These are phyloP conservation scores for Acholoe squamosa DNA, from an alignment of 2,888 invertebrate species.

Conservation along the genomic window DNA sequence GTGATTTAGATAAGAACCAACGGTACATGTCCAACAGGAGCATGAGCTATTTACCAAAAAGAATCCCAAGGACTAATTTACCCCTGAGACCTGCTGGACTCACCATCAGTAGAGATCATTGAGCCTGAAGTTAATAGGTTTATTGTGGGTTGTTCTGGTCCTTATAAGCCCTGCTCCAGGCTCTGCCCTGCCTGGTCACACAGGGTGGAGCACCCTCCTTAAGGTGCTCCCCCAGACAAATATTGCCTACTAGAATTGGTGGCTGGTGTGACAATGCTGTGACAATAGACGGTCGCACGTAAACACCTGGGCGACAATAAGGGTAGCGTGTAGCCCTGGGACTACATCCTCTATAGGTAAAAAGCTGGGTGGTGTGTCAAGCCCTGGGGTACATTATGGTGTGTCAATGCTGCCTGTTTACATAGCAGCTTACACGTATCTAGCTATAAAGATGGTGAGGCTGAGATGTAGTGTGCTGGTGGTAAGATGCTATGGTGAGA, in stretches of 20 bases:
- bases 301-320: conserved; percentile 9
- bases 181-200: neutral
- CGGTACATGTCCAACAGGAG: too few species aligned
- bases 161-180: neutral
- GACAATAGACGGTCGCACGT: neutral
- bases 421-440: neutral
- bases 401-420: neutral
- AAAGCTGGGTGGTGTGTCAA: neutral
- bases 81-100: too few species aligned
- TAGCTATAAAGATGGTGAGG: neutral
- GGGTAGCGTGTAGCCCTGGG: neutral
- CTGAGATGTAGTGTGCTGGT: neutral
- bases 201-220: neutral
- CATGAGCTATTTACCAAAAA: too few species aligned
- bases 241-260: neutral
- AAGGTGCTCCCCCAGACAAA: neutral
- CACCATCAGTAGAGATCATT: neutral
- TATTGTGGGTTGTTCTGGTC: too few species aligned
- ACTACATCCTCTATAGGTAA: neutral
- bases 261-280: neutral
- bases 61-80: too few species aligned
- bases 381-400: neutral
- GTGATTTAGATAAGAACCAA: too few species aligned
- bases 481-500: neutral
- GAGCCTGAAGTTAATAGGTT: neutral